phyloP scores from a whole-genome alignment of 2,888 invertebrate species.

The Adelognathus sp. region DNA sequence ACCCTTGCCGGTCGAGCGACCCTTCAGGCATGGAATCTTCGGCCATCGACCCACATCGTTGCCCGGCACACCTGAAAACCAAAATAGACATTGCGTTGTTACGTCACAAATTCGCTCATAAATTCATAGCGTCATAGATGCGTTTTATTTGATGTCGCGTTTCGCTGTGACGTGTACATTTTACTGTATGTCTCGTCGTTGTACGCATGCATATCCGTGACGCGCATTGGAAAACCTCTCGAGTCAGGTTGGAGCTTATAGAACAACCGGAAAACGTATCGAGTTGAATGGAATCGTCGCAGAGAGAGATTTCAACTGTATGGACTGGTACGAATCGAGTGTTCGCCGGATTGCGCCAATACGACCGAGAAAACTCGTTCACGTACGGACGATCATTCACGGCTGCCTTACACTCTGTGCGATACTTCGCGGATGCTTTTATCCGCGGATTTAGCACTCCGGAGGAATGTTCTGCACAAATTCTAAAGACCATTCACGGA shows the following conservation, averaged over 20 bases:
- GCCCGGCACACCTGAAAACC: slow-evolving; percentile 67
- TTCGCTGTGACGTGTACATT: slow-evolving; percentile 15
- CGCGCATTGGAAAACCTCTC: slow-evolving; percentile 36
- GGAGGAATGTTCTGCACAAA: slow-evolving; percentile 18
- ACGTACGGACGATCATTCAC: neutral
- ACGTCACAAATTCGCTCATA: too few relatives aligned
- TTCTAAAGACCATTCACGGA: slow-evolving; percentile 40
- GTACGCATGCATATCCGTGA: neutral
- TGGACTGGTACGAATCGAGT: neutral
- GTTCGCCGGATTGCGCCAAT: neutral
- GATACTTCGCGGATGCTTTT: too few relatives aligned
- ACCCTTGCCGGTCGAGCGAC: slow-evolving; percentile 74
- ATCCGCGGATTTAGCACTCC: slow-evolving; percentile 8
- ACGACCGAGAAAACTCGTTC: slow-evolving; percentile 17
- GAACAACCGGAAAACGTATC: slow-evolving; percentile 5
- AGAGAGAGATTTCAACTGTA: slow-evolving; percentile 12
- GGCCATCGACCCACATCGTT: slow-evolving; percentile 76
- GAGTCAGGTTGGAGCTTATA: neutral
- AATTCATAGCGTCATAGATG: neutral
- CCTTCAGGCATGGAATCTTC: slow-evolving; percentile 74
- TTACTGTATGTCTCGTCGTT: neutral
- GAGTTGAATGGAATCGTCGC: slow-evolving; percentile 33
- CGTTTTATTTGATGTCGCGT: neutral
- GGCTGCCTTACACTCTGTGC: slow-evolving; percentile 1
- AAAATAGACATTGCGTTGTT: slow-evolving; percentile 8